Evolutionary conservation across 2,113 vertebrate genomes (phyloP).

Genomic region (Oreamnos americanus): DNA sequence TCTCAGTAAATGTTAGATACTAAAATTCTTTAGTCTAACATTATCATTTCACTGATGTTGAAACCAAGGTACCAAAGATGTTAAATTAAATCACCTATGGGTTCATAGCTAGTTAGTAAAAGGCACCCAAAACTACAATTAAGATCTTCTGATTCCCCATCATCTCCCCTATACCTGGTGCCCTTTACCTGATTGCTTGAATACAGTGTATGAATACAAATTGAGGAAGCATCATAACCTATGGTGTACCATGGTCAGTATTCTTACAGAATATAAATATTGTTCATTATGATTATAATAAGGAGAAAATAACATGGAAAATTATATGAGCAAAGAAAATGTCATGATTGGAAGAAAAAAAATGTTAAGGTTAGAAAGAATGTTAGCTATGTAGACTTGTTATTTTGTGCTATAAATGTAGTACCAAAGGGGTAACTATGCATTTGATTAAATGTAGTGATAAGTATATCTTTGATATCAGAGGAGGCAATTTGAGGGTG

Average conservation of each 20-base stretch:
- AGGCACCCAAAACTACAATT: background rate
- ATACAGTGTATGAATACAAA: background rate
- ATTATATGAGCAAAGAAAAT: background rate
- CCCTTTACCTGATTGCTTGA: background rate
- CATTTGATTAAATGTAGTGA: background rate
- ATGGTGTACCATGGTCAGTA: background rate
- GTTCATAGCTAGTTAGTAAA: constrained; percentile 12
- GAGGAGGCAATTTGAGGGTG: background rate
- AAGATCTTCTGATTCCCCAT: background rate
- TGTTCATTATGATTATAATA: background rate
- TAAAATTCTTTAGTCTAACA: background rate
- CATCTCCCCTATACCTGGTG: background rate
- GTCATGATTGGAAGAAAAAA: background rate
- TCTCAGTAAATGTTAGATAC: background rate
- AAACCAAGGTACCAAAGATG: background rate
- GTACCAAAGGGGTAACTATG: background rate
- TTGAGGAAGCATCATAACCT: background rate
- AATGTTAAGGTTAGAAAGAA: background rate
- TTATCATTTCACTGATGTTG: background rate
- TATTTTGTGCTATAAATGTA: background rate
- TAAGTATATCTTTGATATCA: background rate
- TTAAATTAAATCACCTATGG: background rate
- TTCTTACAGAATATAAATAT: background rate
- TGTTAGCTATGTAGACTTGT: background rate
- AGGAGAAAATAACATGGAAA: background rate